A percentile compares a stretch with the other conserved stretches of the same genome.
These are phyloP conservation scores for Cephus sareptanus DNA, from an alignment of 2,888 invertebrate genomes.

Conservation along the genomic window DNA sequence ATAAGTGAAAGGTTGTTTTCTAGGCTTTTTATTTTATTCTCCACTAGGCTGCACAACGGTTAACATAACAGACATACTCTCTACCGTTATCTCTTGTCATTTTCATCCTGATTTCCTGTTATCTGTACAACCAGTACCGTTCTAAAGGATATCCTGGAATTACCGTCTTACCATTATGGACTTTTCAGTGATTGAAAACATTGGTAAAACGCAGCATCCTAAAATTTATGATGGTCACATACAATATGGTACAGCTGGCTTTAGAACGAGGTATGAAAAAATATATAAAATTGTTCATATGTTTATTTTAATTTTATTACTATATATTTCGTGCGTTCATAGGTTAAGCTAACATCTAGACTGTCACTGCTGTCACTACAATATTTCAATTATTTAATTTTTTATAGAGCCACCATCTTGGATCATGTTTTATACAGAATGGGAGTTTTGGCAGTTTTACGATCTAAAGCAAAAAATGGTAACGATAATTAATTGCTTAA, in stretches of 20 bases:
- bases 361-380: not conserved
- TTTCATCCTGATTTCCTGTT: not conserved
- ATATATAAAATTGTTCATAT: conserved; percentile 3
- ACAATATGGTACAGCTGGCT: conserved; percentile 88
- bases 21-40: not conserved
- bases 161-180: conserved; percentile 29
- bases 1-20: not conserved
- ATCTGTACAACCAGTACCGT: not conserved
- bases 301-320: not conserved
- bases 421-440: conserved; percentile 95
- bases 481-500: conserved; percentile 25
- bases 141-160: not conserved
- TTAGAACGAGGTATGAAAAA: conserved; percentile 79
- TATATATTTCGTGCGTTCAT: not conserved
- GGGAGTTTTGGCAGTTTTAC: conserved; percentile 90
- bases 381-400: conserved; percentile 15
- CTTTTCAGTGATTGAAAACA: conserved; percentile 29
- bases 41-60: not conserved
- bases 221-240: conserved; percentile 75
- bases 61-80: not conserved
- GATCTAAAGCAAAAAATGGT: conserved; percentile 87
- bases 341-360: not conserved
- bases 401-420: conserved; percentile 82
- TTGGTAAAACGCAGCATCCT: conserved; percentile 82
- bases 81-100: not conserved